Percentiles rank a stretch among this genome's conserved stretches.
Evolutionary conservation across 2,113 vertebrate genomes (phyloP).

Genomic region (Lophius piscatorius): DNA sequence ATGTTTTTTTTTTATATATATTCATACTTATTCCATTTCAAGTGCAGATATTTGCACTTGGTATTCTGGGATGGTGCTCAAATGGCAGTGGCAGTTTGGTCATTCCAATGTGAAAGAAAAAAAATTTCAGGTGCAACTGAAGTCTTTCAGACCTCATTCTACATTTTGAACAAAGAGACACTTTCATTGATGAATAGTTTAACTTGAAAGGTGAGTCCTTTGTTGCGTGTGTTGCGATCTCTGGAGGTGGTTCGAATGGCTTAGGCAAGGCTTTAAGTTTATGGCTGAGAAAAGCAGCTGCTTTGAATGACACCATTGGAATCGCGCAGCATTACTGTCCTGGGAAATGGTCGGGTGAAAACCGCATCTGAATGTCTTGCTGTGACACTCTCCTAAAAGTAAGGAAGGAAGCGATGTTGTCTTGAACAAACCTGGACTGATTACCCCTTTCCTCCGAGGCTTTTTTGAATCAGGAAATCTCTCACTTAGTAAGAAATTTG

Average conservation of each 20-base stretch:
- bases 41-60: neutral
- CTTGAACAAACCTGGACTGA: constrained; percentile 79
- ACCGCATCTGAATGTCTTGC: constrained; percentile 71
- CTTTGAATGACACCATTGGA: constrained; percentile 75
- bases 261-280: constrained; percentile 76
- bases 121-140: constrained; percentile 66
- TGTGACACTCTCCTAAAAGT: constrained; percentile 63
- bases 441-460: constrained; percentile 72
- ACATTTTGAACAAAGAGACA: constrained; percentile 52
- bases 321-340: constrained; percentile 70
- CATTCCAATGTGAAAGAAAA: constrained; percentile 54
- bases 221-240: constrained; percentile 70
- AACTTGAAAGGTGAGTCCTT: constrained; percentile 69
- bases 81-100: constrained; percentile 36
- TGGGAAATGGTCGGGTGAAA: constrained; percentile 71
- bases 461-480: constrained; percentile 68
- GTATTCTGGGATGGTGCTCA: constrained; percentile 30
- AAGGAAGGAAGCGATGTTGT: constrained; percentile 77
- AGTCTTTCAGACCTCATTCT: constrained; percentile 47
- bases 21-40: constrained; percentile 1
- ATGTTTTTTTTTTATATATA: constrained; percentile 7
- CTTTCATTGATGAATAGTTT: constrained; percentile 71
- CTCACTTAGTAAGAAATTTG: constrained; percentile 58
- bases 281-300: constrained; percentile 68
- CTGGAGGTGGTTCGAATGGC: constrained; percentile 69